Evolutionary conservation across 1,140 invertebrate species (phyloP), one percentile per base, ranked within the genome.

Genomic region (Listronotus oregonensis): DNA sequence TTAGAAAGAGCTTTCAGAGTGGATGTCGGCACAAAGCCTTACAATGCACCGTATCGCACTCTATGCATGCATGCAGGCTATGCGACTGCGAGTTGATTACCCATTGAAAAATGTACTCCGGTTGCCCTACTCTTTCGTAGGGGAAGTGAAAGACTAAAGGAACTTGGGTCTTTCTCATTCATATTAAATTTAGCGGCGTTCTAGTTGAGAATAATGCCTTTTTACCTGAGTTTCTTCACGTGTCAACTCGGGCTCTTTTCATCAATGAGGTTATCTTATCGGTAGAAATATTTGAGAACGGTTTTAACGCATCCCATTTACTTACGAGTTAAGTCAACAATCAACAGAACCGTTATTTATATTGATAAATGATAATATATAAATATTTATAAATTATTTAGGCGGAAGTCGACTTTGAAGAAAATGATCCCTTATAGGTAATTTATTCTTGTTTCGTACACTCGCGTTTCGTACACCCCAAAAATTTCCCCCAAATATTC

Each of bases 21-120:
- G 21, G 32, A 12, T 43, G 40, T 15, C 43, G 55, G 39, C 40
- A 57, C 31, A 39, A 27, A 17, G 21, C 21, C 9, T 27, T 27
- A 27, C 8, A 5, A 37, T 37, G 11, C 8, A 10, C 11, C 34
- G 34, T 37, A 37, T 37, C 34, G 57, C 10, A 46, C 44, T 60
- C 44, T 60, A 60, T 60, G 57, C 47, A 56, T 46, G 42, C 55
- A 47, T 61, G 58, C 58, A 61, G 21, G 18, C 46, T 50, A 51
- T 51, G 58, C 46, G 58, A 54, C 55, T 56, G 55, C 42, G 51
- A 31, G 32, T 37, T 50, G n/a, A 44, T 64, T 64, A 58, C 43
- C 62, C 62, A 64, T 64, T 64, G 62, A 64, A 64, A 58, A 64
- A 64, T 56, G 54, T 52, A 57, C 34, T 49, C 52, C 43, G 34